These are phyloP conservation scores for Sarcophaga rosellei DNA, from an alignment of 2,888 invertebrate species.

Conservation along the genomic window DNA sequence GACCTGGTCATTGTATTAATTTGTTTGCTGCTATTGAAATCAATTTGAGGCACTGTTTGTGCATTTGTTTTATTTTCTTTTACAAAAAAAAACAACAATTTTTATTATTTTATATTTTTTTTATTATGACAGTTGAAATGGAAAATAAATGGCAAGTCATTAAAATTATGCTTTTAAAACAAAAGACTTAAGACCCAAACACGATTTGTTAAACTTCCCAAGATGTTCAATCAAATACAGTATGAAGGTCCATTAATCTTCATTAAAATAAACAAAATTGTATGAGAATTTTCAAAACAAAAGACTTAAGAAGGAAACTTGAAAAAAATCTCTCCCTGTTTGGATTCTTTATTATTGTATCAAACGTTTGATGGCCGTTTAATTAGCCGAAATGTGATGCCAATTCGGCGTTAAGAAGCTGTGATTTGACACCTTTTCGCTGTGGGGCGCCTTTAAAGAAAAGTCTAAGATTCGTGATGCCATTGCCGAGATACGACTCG, in stretches of 20 bases:
- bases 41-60: background rate
- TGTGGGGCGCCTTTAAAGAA: too few species aligned
- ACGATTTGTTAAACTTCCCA: slow-evolving; percentile 28
- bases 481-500: too few species aligned
- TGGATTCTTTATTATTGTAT: too few species aligned
- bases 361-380: too few species aligned
- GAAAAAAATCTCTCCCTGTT: too few species aligned
- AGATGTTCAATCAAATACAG: background rate
- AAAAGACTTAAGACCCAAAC: slow-evolving; percentile 75
- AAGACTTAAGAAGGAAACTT: too few species aligned
- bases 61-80: background rate
- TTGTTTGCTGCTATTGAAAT: slow-evolving; percentile 10
- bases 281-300: background rate
- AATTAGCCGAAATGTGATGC: too few species aligned
- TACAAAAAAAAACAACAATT: background rate
- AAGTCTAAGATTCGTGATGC: too few species aligned
- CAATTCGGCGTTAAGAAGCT: too few species aligned
- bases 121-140: background rate
- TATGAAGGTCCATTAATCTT: background rate
- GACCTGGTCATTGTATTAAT: slow-evolving; percentile 53
- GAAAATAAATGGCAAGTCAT: background rate
- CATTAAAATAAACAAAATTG: background rate
- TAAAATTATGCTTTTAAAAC: slow-evolving; percentile 56
- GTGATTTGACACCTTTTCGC: too few species aligned
- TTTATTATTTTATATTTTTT: background rate